Base-by-base conservation (phyloP, 1,140 invertebrate species). In the Danaus plexippus region DNA sequence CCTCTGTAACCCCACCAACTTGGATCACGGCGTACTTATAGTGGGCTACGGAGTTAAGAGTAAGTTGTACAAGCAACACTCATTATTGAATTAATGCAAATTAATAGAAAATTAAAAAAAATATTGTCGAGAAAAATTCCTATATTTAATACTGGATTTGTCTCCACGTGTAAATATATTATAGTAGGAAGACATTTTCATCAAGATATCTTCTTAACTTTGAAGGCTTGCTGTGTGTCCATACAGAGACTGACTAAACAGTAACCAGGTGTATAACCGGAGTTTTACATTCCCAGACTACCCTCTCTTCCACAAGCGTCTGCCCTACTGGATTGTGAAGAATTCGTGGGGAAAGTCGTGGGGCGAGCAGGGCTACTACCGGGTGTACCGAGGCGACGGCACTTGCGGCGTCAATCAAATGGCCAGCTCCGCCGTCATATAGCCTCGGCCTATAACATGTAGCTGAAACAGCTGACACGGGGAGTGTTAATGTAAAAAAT, bases 361-460 rank as follows among this genome's bases (percentile, higher is more conserved):
- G 97, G 96, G 96, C 4, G 92, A 94, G 73, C 91, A 95, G 90
- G 98, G 98, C 8, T 99, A 99, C 78, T 99, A 98, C 76, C 90
- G 95, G 66, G 92, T 98, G 12, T 99, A 95, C 78, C 90, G 98
- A 61, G 98, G 98, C 12, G 96, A 95, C 84, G 97, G 97, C 49
- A 95, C 95, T 15, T 99, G 98, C 82, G 98, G 98, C 54, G 85
- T 99, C 51, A 97, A 97, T 80, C 88, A 91, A 73, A 97, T 96
- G 93, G 94, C 95, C 41, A 94, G 96, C 15, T 97, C 95, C 54
- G 94, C 97, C 57, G 87, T 97, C 9, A 62, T 88, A 4, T 80
- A 76, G 47, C 41, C 22, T 32, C 7, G 1, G 22, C 7, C 1
- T 32, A 8, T 15, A 32, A 32, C 2, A 32, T 32, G 7, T 32